phyloP scores from a whole-genome alignment of 2,888 invertebrate genomes.

The Xanthorhoe designata region DNA sequence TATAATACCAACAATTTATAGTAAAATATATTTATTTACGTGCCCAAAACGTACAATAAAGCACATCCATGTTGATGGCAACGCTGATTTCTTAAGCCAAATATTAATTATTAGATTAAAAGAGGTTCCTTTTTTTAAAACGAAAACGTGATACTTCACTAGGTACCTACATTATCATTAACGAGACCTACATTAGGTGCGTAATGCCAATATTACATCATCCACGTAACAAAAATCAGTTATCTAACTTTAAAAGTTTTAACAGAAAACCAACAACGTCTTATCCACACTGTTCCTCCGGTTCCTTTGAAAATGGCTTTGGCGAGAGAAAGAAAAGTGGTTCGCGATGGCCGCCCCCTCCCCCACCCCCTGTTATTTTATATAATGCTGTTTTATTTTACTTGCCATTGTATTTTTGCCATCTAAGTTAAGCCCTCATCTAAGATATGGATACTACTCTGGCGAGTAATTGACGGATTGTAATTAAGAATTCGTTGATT shows the following conservation, averaged over 20 bases:
- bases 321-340: conserved; percentile 79
- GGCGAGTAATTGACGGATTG: conserved; percentile 15
- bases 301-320: conserved; percentile 62
- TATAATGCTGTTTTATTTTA: conserved; percentile 71
- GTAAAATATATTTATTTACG: too few relatives aligned
- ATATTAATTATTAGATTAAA: too few relatives aligned
- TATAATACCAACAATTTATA: too few relatives aligned
- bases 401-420: conserved; percentile 71
- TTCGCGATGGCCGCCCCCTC: conserved; percentile 59
- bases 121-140: too few relatives aligned
- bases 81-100: too few relatives aligned
- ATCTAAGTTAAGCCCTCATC: conserved; percentile 44
- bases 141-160: too few relatives aligned
- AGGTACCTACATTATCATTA: too few relatives aligned
- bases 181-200: too few relatives aligned
- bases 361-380: conserved; percentile 59
- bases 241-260: not conserved
- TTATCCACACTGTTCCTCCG: conserved; percentile 54
- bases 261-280: conserved; percentile 5
- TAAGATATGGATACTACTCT: conserved; percentile 37
- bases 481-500: conserved; percentile 15
- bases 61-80: too few relatives aligned
- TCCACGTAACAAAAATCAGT: too few relatives aligned
- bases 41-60: too few relatives aligned
- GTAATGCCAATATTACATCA: too few relatives aligned